These are phyloP conservation scores for Pseudomyrmex gracilis DNA, from an alignment of 1,140 invertebrate species.

Conservation along the genomic window DNA sequence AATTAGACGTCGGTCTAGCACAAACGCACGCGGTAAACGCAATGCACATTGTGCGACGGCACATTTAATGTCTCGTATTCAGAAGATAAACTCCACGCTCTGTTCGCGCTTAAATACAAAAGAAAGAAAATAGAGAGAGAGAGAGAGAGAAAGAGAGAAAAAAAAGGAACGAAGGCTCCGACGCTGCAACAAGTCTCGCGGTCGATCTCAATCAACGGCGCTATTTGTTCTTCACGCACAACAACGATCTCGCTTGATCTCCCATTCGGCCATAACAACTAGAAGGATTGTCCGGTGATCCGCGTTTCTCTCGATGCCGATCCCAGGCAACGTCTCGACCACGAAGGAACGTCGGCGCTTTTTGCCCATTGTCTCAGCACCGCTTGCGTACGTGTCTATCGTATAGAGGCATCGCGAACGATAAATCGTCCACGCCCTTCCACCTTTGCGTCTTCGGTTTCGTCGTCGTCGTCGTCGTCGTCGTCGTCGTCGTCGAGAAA, in stretches of 20 bases:
- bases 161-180: neutral
- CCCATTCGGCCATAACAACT: conserved; percentile 21
- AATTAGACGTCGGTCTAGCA: conserved; percentile 49
- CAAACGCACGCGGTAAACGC: conserved; percentile 38
- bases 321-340: neutral
- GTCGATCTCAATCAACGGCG: conserved; percentile 33
- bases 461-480: conserved; percentile 62
- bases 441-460: neutral
- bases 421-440: conserved; percentile 62
- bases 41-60: conserved; percentile 37
- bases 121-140: neutral
- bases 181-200: conserved; percentile 27
- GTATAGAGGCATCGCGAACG: conserved; percentile 44
- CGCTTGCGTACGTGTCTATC: conserved; percentile 58
- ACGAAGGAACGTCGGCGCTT: conserved; percentile 31
- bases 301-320: conserved; percentile 4
- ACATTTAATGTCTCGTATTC: conserved; percentile 41
- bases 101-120: conserved; percentile 17
- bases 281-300: conserved; percentile 45
- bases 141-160: neutral
- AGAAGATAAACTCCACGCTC: conserved; percentile 37
- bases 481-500: conserved; percentile 65
- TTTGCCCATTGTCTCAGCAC: conserved; percentile 65
- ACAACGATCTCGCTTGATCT: conserved; percentile 39
- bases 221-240: conserved; percentile 52